These are phyloP conservation scores for Leptopterna dolabrata DNA, from an alignment of 2,888 invertebrate genomes.

Conservation along the genomic window DNA sequence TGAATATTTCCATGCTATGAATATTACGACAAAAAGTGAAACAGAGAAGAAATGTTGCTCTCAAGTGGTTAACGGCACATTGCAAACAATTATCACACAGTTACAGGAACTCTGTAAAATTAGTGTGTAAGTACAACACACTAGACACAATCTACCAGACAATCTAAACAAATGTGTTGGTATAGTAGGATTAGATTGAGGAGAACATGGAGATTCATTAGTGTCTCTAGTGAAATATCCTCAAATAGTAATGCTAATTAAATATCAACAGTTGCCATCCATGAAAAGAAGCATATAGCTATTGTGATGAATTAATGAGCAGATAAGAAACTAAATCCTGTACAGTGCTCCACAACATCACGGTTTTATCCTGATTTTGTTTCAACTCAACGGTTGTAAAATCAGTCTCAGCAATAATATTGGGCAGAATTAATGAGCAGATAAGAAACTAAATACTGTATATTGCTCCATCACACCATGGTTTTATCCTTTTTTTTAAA, in stretches of 20 bases:
- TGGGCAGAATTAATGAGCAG: not conserved
- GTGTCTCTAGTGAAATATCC: too few species aligned
- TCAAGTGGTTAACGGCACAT: not conserved
- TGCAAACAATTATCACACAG: slow-evolving; percentile 2
- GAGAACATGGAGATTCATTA: not conserved
- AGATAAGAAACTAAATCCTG: not conserved
- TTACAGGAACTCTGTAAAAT: not conserved
- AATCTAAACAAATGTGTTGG: too few species aligned
- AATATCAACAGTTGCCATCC: not conserved
- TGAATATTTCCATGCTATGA: not conserved
- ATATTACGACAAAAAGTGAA: not conserved
- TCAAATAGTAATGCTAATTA: not conserved
- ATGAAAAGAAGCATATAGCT: not conserved
- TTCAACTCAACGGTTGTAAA: not conserved
- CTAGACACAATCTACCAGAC: not conserved
- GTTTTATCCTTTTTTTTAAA: not conserved
- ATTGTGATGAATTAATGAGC: not conserved
- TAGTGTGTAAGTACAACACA: not conserved
- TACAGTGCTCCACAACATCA: not conserved
- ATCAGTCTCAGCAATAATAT: slow-evolving; percentile 16
- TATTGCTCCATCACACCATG: not conserved
- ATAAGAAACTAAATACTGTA: not conserved
- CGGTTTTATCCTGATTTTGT: not conserved
- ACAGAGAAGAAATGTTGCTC: not conserved
- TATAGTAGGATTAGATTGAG: not conserved